Percentiles rank a stretch among this genome's conserved stretches.
These are phyloP conservation scores for Phengaris arion DNA, from an alignment of 2,888 invertebrate genomes.

Conservation along the genomic window DNA sequence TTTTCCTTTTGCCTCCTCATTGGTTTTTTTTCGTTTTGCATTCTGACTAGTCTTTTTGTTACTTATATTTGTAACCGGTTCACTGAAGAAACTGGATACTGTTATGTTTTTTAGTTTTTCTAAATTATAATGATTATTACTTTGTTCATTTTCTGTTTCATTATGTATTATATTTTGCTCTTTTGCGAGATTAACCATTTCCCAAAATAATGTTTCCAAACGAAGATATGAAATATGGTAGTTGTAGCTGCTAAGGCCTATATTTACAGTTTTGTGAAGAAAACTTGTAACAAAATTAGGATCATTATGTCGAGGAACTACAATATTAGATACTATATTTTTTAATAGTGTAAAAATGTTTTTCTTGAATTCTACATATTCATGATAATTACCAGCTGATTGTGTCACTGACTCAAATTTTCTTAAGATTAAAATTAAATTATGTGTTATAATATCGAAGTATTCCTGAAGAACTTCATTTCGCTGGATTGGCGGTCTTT, in stretches of 20 bases:
- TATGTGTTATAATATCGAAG: background rate
- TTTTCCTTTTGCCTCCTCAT: background rate
- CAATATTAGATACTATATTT: background rate
- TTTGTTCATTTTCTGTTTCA: background rate
- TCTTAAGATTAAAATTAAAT: conserved; percentile 8
- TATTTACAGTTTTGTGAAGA: background rate
- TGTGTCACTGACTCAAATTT: background rate
- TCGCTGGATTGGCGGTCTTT: background rate
- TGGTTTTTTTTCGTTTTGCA: background rate
- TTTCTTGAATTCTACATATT: background rate
- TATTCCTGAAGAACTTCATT: background rate
- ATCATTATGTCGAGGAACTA: background rate
- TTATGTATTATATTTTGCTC: background rate
- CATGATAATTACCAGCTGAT: background rate
- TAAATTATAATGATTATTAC: background rate
- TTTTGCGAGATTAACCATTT: background rate
- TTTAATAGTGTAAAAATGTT: background rate
- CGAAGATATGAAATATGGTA: background rate
- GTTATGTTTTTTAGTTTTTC: background rate
- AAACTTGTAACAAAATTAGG: background rate
- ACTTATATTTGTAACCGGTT: background rate
- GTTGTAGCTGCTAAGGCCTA: background rate
- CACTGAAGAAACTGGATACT: background rate
- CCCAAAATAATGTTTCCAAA: background rate
- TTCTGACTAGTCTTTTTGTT: background rate